Evolutionary conservation across 2,113 vertebrate genomes (phyloP), one percentile per base, ranked within the genome.

Genomic region (Stegastes partitus): DNA sequence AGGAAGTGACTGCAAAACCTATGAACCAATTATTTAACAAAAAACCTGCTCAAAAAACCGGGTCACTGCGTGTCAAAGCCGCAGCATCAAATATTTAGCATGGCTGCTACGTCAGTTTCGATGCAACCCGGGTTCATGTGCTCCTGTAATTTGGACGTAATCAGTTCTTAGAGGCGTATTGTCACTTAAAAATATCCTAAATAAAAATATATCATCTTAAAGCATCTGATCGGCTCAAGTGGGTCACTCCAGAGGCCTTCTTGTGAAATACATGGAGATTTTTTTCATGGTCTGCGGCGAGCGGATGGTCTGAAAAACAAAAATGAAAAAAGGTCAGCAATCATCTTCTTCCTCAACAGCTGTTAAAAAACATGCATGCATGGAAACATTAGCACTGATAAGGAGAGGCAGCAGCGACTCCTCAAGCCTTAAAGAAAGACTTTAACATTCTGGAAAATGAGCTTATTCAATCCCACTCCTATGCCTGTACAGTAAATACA

Each of bases 221-320:
- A 39, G 16, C n/a, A 62, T 37, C 11, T 11, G n/a, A 56, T 34
- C 10, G 23, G 26, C 19, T 56, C 12, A 14, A 21, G 34, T 0
- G 18, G 31, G 16, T 95, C 87, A 95, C 50, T 95, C 94, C 63
- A 93, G 89, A 65, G 92, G 83, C 58, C 90, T 95, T 89, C 92
- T 95, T 10, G 91, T 92, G 81, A 99, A 99, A 89, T 99, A 99
- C 0, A 93, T 95, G 64, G 96, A 98, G 87, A 99, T 99, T 90
- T 98, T 99, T 93, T 97, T 96, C 94, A 95, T 97, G 81, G 91
- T 95, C 66, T 87, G 87, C 12, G 95, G 95, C n/a, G 94, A 93
- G 62, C 86, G 77, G 72, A 84, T 77, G 74, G 87, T 88, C 96
- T 98, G 85, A 11, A 91, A 73, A 81, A 86, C 37, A 64, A 81